These are phyloP conservation scores for Cosmia trapezina DNA, from an alignment of 2,888 invertebrate genomes.

Conservation along the genomic window DNA sequence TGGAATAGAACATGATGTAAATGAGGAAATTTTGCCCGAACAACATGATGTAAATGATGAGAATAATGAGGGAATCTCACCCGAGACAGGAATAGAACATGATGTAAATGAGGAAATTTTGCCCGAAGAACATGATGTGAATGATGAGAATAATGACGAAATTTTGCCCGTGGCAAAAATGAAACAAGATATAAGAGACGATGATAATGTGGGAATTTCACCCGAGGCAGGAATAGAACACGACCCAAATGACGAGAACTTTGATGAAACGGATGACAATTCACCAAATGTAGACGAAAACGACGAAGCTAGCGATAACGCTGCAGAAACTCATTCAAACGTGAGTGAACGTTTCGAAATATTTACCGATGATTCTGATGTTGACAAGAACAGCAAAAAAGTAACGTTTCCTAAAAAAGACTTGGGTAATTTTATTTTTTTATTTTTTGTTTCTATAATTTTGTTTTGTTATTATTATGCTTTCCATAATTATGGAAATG, in stretches of 20 bases:
- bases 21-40: background rate
- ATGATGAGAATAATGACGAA: background rate
- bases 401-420: slow-evolving; percentile 79
- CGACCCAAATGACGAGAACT: slow-evolving; percentile 11
- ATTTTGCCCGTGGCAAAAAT: background rate
- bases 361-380: slow-evolving; percentile 62
- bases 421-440: slow-evolving; percentile 78
- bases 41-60: background rate
- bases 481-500: background rate
- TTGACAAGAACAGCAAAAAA: slow-evolving; percentile 72
- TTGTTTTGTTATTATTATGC: slow-evolving; percentile 34
- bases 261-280: slow-evolving; percentile 15
- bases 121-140: background rate
- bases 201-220: background rate
- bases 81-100: background rate
- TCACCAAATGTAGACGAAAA: background rate
- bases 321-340: slow-evolving; percentile 45
- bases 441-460: slow-evolving; percentile 61
- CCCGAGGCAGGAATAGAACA: background rate
- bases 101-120: background rate
- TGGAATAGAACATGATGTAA: background rate
- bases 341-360: slow-evolving; percentile 62
- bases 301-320: slow-evolving; percentile 15
- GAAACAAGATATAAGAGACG: background rate
- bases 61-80: background rate